These are phyloP conservation scores for Rhipidura dahli DNA, from an alignment of 2,113 vertebrate species.

Conservation along the genomic window DNA sequence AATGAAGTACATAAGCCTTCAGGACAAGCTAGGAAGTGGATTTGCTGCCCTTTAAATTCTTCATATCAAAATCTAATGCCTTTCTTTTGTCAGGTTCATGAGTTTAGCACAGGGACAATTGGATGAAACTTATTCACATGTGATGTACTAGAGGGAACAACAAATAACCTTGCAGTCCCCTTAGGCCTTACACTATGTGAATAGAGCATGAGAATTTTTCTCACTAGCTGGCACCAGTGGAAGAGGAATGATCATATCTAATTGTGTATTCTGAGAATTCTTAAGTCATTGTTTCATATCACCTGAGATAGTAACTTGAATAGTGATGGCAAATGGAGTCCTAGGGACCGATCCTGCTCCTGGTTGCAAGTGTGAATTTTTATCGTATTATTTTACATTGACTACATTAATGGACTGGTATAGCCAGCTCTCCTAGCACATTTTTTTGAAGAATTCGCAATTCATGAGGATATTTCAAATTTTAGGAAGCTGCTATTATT, in stretches of 20 bases:
- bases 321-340: background rate
- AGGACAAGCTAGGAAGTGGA: background rate
- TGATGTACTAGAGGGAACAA: background rate
- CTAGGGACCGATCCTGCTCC: background rate
- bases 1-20: background rate
- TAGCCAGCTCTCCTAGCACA: fast-evolving
- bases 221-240: background rate
- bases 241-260: background rate
- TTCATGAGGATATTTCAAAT: background rate
- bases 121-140: background rate
- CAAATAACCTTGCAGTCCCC: background rate
- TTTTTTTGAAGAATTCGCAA: background rate
- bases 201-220: background rate
- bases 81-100: background rate
- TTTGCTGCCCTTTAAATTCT: background rate
- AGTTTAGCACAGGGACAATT: background rate
- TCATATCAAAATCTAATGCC: background rate
- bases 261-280: background rate
- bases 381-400: background rate
- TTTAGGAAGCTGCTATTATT: background rate
- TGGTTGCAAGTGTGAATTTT: background rate
- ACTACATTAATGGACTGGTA: background rate
- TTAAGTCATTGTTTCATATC: background rate
- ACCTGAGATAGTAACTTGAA: background rate
- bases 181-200: background rate